Evolutionary conservation across 2,113 vertebrate species (phyloP), one percentile per base, ranked within the genome.

Genomic region (rabbit (Oryctolagus cuniculus)): DNA sequence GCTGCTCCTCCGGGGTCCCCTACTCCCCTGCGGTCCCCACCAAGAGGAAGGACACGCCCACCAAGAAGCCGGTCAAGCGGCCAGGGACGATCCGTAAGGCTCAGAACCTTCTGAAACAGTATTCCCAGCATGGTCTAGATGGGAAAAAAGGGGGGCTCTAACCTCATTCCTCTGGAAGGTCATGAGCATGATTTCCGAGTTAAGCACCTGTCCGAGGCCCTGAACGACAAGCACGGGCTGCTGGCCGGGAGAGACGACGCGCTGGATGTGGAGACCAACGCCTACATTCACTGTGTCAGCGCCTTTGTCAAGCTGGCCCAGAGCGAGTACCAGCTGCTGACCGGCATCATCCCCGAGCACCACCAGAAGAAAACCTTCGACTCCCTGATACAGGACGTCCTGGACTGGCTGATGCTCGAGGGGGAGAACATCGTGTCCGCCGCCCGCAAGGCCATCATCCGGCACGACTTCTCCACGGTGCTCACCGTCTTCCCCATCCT

Each of bases 61-160:
- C 99, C 95, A 99, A 99, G 97, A 99, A 99, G 94, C 99, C 99
- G 0, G 95, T 99, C 78, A 99, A 99, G 98, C 98, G 99, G 95
- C 99, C 99, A 98, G 99, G 99, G 99, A 99, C 99, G 98, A 99
- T 99, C 99, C 99, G 99, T 98, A 99, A 99, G 98, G 99, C 99
- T 99, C 99, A 99, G 99, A 99, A 99, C 98, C 99, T 99, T 99
- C 99, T 99, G 98, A 99, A 99, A 99, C 99, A 99, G 98, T 99
- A 99, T 99, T 99, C 99, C 98, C 99, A 99, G 99, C 99, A 99
- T 99, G 99, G 99, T 99, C 99, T 99, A 99, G 99, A 99, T 99
- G 99, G 99, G 99, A 99, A 99, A 99, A 99, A 99, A 99, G 99
- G 99, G 99, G 99, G 99, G 99, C 98, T 99, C 99, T 99, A 99